Evolutionary conservation across 35 echinoderm and acorn worm genomes (phyloP), one percentile per base, ranked within the genome.

Genomic region (Patiria miniata): DNA sequence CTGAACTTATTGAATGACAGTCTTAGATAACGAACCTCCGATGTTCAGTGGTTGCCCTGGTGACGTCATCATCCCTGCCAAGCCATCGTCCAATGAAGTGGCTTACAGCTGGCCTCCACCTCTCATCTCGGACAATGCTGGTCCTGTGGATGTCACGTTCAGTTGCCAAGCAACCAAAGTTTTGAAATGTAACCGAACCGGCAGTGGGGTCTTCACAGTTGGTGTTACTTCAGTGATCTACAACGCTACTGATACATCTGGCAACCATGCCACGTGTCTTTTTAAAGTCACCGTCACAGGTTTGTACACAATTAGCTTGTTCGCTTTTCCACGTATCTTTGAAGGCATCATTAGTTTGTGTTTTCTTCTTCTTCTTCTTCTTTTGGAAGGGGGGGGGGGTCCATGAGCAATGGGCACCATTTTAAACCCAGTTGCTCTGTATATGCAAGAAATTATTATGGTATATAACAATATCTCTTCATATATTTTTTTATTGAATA

Each of bases 181-280:
- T 26, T n/a, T n/a, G 7, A 26, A 28, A 10, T 73, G 65, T 30
- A 8, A 36, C 0, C 65, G 29, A 34, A 32, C 65, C 29, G 65
- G 65, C 21, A 32, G 1, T 73, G 65, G 65, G 14, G 1, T 36
- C 29, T 73, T 73, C 29, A 7, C 26, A 32, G 65, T 73, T 15
- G 65, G 65, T 73, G 34, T 73, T 73, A 73, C 65, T 34, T 14
- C 21, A 23, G 65, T 73, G 65, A 73, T 30, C 10, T 73, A 73
- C n/a, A 73, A 30, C 29, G 65, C 29, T 34, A 30, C 26, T 8
- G 65, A 73, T 1, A 23, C 0, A 22, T 26, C 26, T 5, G 34
- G 65, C 26, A 73, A 73, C 15, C 23, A 23, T 18, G 7, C 14
- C 0, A 16, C 2, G 65, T 73, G 65, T 23, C 34, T 1, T 73